Conservation (phyloP, 2,888 invertebrate species). For the Acronicta psi region DNA sequence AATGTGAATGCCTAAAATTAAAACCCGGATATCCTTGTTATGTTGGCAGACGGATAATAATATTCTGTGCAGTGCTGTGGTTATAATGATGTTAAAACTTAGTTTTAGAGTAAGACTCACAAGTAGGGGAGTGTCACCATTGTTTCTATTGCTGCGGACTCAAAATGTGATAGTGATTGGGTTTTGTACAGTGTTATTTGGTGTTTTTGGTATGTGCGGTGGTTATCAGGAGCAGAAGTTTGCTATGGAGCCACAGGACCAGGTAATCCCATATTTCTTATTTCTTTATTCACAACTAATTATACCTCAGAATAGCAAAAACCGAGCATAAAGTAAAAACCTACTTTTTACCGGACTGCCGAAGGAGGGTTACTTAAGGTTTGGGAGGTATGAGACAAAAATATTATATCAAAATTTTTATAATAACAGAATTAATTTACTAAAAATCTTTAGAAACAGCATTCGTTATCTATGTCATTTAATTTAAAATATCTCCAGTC, state of each 20-base stretch:
- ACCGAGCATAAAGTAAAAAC: too few species aligned
- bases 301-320: too few species aligned
- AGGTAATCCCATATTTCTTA: slow-evolving; percentile 69
- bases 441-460: too few species aligned
- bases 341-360: neutral
- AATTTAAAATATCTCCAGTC: too few species aligned
- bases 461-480: too few species aligned
- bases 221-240: slow-evolving; percentile 93
- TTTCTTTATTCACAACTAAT: neutral
- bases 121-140: slow-evolving; percentile 77
- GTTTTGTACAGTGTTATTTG: slow-evolving; percentile 64
- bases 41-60: slow-evolving; percentile 60
- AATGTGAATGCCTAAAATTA: slow-evolving; percentile 78
- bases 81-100: slow-evolving; percentile 70
- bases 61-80: slow-evolving; percentile 50
- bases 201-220: slow-evolving; percentile 75
- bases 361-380: too few species aligned
- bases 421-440: too few species aligned
- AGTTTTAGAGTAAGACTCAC: slow-evolving; percentile 71
- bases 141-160: slow-evolving; percentile 83
- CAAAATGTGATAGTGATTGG: slow-evolving; percentile 53
- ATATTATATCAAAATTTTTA: too few species aligned
- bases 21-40: slow-evolving; percentile 74
- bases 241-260: slow-evolving; percentile 97
- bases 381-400: too few species aligned